These are phyloP conservation scores for Ivindomyrus marchei DNA, from an alignment of 2,113 vertebrate genomes.

Conservation along the genomic window DNA sequence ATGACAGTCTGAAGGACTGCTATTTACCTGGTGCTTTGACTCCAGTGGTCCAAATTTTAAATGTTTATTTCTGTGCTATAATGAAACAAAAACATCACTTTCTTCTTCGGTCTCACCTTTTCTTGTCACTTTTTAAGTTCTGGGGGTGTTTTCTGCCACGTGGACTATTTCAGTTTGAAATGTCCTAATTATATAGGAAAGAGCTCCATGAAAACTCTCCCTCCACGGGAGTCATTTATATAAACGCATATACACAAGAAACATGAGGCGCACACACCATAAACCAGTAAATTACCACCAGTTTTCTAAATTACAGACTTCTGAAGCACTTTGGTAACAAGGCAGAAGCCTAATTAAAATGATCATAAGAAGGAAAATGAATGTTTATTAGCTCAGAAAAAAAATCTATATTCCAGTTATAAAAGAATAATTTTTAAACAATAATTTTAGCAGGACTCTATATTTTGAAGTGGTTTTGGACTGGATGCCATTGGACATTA, in stretches of 20 bases:
- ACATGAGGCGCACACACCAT: background rate
- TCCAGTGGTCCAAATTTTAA: background rate
- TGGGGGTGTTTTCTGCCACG: background rate
- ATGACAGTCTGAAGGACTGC: background rate
- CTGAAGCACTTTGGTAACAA: constrained; percentile 20
- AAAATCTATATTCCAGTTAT: background rate
- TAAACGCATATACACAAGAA: background rate
- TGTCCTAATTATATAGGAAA: constrained; percentile 16
- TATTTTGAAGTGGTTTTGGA: constrained; percentile 19
- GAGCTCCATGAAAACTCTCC: background rate
- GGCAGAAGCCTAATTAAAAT: constrained; percentile 10
- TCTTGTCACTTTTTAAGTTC: background rate
- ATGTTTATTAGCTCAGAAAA: constrained; percentile 25
- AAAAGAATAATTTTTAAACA: background rate
- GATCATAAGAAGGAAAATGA: constrained; percentile 8
- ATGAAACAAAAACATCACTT: background rate
- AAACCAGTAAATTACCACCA: constrained; percentile 17
- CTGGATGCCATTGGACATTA: constrained; percentile 12
- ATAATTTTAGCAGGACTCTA: background rate
- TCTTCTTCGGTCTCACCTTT: background rate
- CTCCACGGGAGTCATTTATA: background rate
- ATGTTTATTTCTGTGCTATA: background rate
- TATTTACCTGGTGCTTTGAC: background rate
- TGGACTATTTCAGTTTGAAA: background rate
- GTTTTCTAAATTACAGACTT: constrained; percentile 26